Conservation (phyloP, 2,113 vertebrate species). For the Hippocampus guttulatus region DNA sequence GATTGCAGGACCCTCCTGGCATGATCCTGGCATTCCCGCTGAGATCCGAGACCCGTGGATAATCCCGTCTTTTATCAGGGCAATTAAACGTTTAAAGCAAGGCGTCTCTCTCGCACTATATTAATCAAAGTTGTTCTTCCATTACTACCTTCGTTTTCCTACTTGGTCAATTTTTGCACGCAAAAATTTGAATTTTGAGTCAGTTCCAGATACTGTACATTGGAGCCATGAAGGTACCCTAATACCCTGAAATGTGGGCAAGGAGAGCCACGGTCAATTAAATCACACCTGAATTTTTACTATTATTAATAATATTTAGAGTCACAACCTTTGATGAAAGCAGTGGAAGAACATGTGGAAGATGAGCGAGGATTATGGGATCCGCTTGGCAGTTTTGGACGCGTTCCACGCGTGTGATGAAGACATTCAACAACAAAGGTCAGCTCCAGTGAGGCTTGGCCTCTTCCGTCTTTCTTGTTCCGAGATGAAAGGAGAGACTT, state of each 20-base stretch:
- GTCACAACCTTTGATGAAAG: neutral
- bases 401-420: neutral
- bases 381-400: neutral
- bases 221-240: too few species aligned
- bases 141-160: neutral
- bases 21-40: neutral
- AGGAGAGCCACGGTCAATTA: too few species aligned
- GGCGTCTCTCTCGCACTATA: neutral
- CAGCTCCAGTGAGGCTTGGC: neutral
- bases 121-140: conserved; percentile 3
- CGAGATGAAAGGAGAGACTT: conserved; percentile 2
- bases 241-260: too few species aligned
- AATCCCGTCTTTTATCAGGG: neutral
- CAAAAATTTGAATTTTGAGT: neutral
- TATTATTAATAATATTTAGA: neutral
- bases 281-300: too few species aligned
- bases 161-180: neutral
- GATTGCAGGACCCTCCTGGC: neutral
- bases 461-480: neutral
- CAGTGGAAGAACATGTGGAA: neutral
- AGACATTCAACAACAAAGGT: neutral
- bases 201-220: neutral
- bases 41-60: neutral
- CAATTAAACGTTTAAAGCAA: conserved; percentile 2
- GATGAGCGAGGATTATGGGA: neutral